Percentiles rank a stretch among this genome's conserved stretches.
phyloP scores from a whole-genome alignment of 2,888 invertebrate species.

The Habrosyne pyritoides region DNA sequence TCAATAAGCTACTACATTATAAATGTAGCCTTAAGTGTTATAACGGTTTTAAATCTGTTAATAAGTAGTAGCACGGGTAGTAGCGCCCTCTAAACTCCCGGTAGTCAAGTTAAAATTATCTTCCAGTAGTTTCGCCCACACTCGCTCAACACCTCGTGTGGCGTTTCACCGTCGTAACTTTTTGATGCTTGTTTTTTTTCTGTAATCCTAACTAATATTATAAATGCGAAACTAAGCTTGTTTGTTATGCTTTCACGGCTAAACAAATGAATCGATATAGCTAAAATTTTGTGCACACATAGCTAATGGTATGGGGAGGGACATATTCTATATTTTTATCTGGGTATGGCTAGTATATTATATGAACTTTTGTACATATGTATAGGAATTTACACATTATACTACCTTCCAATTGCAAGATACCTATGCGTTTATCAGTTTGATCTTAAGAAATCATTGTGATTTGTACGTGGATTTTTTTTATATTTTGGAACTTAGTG shows the following conservation, averaged over 20 bases:
- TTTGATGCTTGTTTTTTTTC: conserved; percentile 31
- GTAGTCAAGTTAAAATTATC: conserved; percentile 58
- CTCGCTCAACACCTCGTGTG: conserved; percentile 43
- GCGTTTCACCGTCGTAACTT: conserved; percentile 4
- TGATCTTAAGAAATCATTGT: too few species aligned
- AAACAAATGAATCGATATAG: too few species aligned
- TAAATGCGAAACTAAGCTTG: neutral
- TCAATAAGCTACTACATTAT: neutral
- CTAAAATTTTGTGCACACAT: neutral
- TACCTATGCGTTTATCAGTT: too few species aligned
- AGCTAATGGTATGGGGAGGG: too few species aligned
- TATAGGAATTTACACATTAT: too few species aligned
- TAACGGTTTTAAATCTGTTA: conserved; percentile 19
- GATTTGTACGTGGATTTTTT: too few species aligned
- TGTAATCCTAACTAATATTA: neutral
- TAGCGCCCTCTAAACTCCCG: conserved; percentile 31
- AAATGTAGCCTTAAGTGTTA: neutral
- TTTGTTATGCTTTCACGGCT: too few species aligned
- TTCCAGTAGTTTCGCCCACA: conserved; percentile 47
- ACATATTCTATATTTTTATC: too few species aligned
- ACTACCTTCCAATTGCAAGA: too few species aligned
- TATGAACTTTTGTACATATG: too few species aligned
- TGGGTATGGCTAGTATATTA: too few species aligned
- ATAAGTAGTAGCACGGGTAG: conserved; percentile 41
- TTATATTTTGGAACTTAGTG: too few species aligned